phyloP scores from a whole-genome alignment of 2,888 invertebrate genomes.

The Lasioglossum vierecki region DNA sequence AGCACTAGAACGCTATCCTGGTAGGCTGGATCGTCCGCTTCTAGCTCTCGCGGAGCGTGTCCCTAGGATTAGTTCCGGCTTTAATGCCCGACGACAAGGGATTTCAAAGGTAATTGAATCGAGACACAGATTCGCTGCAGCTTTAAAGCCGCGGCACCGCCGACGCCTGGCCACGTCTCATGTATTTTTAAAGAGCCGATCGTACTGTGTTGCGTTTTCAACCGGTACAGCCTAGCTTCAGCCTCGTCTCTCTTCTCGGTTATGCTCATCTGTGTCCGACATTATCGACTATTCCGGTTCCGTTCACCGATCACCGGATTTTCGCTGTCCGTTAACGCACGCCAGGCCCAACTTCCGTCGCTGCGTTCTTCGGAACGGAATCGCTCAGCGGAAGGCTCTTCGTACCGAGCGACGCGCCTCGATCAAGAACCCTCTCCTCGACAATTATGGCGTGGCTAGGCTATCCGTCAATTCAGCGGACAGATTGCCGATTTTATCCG shows the following conservation, averaged over 20 bases:
- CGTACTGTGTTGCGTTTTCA: not conserved
- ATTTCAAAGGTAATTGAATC: constrained; percentile 73
- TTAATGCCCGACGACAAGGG: constrained; percentile 70
- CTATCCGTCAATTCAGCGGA: not conserved
- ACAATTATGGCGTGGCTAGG: not conserved
- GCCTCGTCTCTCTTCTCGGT: not conserved
- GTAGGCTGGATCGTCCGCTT: constrained; percentile 50
- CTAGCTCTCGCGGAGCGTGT: constrained; percentile 36
- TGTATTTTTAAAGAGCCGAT: constrained; percentile 22
- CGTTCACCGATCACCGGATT: not conserved
- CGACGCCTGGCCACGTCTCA: not conserved
- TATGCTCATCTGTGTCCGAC: not conserved
- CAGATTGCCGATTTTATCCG: not conserved
- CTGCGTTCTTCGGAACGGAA: not conserved
- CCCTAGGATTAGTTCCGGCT: constrained; percentile 67
- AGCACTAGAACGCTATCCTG: constrained; percentile 37
- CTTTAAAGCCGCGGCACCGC: constrained; percentile 54
- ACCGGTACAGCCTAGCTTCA: not conserved
- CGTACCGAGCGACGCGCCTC: not conserved
- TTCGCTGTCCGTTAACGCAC: not conserved
- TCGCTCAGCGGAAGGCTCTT: not conserved
- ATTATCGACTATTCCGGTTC: constrained; percentile 1
- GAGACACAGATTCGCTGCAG: constrained; percentile 53
- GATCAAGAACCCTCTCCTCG: not conserved
- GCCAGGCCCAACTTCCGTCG: not conserved